Evolutionary conservation across 2,888 invertebrate genomes (phyloP).

Genomic region (Plutella xylostella): DNA sequence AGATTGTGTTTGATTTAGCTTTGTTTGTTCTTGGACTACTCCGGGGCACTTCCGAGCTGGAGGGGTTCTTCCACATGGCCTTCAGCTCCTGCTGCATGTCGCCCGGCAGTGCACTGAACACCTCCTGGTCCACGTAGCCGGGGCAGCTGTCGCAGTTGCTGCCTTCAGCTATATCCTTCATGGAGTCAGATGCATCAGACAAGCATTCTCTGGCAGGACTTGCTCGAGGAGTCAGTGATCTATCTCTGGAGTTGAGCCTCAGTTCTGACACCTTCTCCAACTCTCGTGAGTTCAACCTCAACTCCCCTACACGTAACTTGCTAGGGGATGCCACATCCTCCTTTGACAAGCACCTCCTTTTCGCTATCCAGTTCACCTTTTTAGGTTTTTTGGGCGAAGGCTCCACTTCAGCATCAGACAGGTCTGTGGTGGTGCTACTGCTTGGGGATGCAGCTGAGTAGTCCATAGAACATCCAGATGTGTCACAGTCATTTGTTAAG

Average conservation of each 20-base stretch:
- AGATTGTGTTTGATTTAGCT: conserved; percentile 72
- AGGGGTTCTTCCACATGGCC: conserved; percentile 73
- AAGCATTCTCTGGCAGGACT: conserved; percentile 57
- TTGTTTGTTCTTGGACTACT: conserved; percentile 65
- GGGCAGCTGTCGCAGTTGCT: conserved; percentile 69
- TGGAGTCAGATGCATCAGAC: conserved; percentile 50
- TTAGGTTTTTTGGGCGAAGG: conserved; percentile 81
- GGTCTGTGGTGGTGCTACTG: conserved; percentile 68
- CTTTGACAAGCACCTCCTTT: conserved; percentile 55
- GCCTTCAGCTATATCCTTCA: conserved; percentile 49
- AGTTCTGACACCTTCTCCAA: conserved; percentile 66
- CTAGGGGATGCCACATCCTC: conserved; percentile 75
- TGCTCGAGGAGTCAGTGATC: conserved; percentile 54
- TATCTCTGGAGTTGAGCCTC: conserved; percentile 53
- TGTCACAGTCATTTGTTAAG: conserved; percentile 70
- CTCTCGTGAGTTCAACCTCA: conserved; percentile 74
- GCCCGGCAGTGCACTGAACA: conserved; percentile 77
- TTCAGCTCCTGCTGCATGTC: conserved; percentile 81
- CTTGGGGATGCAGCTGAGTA: conserved; percentile 58
- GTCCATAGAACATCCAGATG: conserved; percentile 56
- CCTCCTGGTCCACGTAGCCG: conserved; percentile 74
- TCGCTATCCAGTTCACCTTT: conserved; percentile 62
- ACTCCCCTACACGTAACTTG: conserved; percentile 75
- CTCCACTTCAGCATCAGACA: conserved; percentile 77
- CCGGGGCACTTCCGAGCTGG: conserved; percentile 46